Evolutionary conservation across 2,113 vertebrate genomes (phyloP).

Genomic region (Sylvia atricapilla): DNA sequence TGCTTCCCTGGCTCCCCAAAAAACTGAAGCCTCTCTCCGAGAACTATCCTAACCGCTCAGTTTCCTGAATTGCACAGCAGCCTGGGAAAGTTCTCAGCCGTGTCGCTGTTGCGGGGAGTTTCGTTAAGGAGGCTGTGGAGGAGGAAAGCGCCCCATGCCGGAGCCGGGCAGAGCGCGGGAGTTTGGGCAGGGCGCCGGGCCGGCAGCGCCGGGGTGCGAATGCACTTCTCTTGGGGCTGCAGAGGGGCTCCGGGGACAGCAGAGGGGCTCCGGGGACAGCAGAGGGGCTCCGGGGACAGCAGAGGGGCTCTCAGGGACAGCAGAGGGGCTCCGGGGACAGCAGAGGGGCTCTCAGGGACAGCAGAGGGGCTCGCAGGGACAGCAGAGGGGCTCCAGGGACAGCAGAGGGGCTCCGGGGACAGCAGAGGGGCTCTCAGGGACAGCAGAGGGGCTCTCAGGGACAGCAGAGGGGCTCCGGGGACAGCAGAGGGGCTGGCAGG

Average conservation of each 20-base stretch:
- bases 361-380: not conserved
- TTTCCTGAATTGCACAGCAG: not conserved
- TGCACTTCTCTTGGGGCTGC: too few relatives aligned
- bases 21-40: not conserved
- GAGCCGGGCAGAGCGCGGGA: not conserved
- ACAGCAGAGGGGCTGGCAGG: not conserved
- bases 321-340: too few relatives aligned
- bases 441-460: not conserved
- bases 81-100: not conserved
- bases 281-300: not conserved
- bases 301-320: too few relatives aligned
- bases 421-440: too few relatives aligned
- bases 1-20: not conserved
- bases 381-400: too few relatives aligned
- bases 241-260: too few relatives aligned
- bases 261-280: too few relatives aligned
- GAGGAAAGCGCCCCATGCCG: rapidly evolving
- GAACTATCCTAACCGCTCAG: not conserved
- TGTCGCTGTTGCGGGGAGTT: not conserved
- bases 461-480: not conserved
- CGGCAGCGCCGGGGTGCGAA: rapidly evolving
- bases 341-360: too few relatives aligned
- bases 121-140: not conserved
- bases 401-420: too few relatives aligned
- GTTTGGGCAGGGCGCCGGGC: not conserved